A percentile compares a stretch with the other conserved stretches of the same genome.
Conservation (phyloP, 2,797 vertebrate genomes). For the Phrynocephalus guinanensis region DNA sequence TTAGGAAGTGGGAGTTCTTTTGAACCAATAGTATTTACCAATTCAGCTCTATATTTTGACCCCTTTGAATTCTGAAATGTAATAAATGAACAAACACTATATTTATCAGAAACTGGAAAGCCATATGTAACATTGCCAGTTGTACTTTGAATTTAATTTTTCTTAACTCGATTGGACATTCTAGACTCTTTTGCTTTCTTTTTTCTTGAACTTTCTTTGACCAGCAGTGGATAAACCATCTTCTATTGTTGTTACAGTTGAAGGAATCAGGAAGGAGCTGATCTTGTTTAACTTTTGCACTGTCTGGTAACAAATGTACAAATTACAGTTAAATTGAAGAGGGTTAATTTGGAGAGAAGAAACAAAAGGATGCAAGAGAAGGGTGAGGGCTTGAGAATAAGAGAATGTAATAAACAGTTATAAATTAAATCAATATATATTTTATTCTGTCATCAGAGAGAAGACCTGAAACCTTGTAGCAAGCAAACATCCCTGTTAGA, state of each 20-base stretch:
- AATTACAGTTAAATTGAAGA: background rate
- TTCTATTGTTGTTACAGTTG: background rate
- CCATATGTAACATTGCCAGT: background rate
- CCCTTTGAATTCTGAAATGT: slow-evolving; percentile 15
- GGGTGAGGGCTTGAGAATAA: background rate
- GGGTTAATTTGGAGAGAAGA: too few relatives aligned
- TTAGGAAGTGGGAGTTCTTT: background rate
- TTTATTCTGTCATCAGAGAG: background rate
- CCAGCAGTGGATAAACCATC: background rate
- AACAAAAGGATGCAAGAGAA: background rate
- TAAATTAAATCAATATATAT: background rate
- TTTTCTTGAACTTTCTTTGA: background rate
- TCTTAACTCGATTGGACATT: background rate
- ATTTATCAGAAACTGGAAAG: background rate
- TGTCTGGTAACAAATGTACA: background rate
- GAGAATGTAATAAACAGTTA: background rate
- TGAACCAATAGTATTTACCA: background rate
- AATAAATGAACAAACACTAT: background rate
- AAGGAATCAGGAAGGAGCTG: background rate
- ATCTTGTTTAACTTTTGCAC: background rate
- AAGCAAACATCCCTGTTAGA: background rate
- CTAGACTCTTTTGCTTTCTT: too few relatives aligned
- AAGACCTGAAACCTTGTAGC: background rate
- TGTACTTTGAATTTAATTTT: background rate
- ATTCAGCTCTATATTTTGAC: slow-evolving; percentile 32